Percentiles rank a stretch among this genome's conserved stretches.
These are phyloP conservation scores for Anas capensis DNA, from an alignment of 2,797 vertebrate species.

Conservation along the genomic window DNA sequence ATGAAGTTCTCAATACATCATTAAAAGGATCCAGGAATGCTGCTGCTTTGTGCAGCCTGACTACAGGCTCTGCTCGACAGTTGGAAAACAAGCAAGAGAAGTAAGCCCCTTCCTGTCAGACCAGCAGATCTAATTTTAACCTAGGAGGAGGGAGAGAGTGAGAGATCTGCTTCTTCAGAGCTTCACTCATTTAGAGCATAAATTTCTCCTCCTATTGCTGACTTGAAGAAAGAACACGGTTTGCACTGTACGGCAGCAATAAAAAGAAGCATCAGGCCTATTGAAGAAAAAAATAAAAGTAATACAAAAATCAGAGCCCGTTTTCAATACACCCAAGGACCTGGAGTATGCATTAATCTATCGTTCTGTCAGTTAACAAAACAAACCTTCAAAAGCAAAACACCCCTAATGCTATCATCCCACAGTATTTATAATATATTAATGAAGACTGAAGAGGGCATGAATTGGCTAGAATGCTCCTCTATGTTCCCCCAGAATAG, in stretches of 20 bases:
- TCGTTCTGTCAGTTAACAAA: background rate
- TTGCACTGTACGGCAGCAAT: background rate
- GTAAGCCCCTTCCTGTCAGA: background rate
- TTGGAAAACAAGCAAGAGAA: background rate
- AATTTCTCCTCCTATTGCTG: background rate
- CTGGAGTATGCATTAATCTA: background rate
- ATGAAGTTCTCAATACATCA: slow-evolving; percentile 63
- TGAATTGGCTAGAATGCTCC: background rate
- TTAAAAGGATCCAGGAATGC: slow-evolving; percentile 70
- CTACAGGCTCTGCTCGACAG: slow-evolving; percentile 14
- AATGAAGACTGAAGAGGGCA: background rate
- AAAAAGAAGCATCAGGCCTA: background rate
- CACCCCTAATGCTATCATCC: background rate
- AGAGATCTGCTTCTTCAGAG: background rate
- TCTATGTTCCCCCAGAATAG: background rate
- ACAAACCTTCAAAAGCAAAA: background rate
- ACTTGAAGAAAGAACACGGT: background rate
- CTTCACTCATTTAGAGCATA: background rate
- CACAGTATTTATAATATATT: background rate
- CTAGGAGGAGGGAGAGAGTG: background rate
- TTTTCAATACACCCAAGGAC: background rate
- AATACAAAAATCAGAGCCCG: background rate
- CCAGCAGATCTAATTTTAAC: background rate
- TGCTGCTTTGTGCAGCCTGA: slow-evolving; percentile 44
- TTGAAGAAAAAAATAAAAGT: background rate